These are phyloP conservation scores for Paramormyrops kingsleyae DNA, from an alignment of 2,113 vertebrate species.

Conservation along the genomic window DNA sequence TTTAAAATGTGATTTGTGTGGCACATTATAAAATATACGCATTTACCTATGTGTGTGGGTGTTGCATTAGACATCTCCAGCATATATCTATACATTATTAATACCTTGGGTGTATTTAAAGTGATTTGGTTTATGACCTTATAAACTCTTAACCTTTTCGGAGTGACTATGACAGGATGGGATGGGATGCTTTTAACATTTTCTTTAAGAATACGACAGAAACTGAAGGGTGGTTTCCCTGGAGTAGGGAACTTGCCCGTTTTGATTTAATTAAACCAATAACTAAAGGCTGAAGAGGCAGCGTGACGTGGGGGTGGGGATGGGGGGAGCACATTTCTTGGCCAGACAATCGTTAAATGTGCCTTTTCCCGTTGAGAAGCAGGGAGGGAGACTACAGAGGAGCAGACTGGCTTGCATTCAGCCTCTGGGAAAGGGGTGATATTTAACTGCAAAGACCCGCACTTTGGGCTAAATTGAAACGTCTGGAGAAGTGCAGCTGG, in stretches of 20 bases:
- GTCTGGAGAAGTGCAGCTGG: neutral
- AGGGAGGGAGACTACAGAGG: neutral
- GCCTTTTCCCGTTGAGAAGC: neutral
- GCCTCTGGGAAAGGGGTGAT: neutral
- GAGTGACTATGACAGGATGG: neutral
- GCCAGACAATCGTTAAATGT: neutral
- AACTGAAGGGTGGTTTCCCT: neutral
- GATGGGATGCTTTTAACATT: neutral
- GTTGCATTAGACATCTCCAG: neutral
- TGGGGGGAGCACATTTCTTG: neutral
- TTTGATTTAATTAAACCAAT: constrained; percentile 45
- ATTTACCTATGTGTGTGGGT: neutral
- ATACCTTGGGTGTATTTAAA: neutral
- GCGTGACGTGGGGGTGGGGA: neutral
- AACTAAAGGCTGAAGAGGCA: constrained; percentile 7
- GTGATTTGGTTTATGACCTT: neutral
- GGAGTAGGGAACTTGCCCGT: constrained; percentile 36
- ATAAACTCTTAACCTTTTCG: neutral
- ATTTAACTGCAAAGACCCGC: neutral
- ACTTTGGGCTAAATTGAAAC: neutral
- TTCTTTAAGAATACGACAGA: neutral
- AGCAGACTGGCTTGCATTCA: neutral
- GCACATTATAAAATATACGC: neutral
- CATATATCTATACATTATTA: neutral
- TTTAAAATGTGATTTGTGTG: neutral